Base-by-base conservation (phyloP, 2,888 invertebrate genomes). In the Lordiphosa fenestrarum region DNA sequence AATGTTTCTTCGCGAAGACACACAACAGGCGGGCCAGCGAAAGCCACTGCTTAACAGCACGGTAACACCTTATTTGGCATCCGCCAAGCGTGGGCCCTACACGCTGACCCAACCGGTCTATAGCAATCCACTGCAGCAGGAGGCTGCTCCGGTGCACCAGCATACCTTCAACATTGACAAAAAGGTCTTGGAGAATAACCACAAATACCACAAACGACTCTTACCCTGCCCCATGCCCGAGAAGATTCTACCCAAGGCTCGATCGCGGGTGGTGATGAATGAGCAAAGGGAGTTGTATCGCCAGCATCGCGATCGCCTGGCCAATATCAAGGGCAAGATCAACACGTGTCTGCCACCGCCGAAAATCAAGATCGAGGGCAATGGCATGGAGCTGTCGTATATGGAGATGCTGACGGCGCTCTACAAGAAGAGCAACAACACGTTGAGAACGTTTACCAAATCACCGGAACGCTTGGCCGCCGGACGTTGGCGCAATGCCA, bases 341-440 rank as follows among this genome's bases (percentile, higher is more conserved):
- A 65, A 80, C 13, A 82, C 71, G 13, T 58, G 67, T 3, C 58
- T 71, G 15, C 81, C 81, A 4, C 62, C 60, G n/a, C 71, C 48
- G 5, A 67, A 66, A 13, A 13, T 66, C 21, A 58, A 65, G 37
- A 73, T 52, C n/a, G 84, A 73, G 48, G 61, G 68, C 49, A 84
- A 71, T 12, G 53, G 54, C 42, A 76, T 72, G 68, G 76, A 86
- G 37, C 46, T 74, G 1, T 69, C 82, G 4, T 86, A 76, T 30
- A 73, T 86, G 63, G 85, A 85, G 61, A 84, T 86, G 85, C 63
- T 87, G 23, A 64, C 71, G 0, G 52, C 76, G 0, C 84, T 80
- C 48, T 83, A 81, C 19, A 67, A 83, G 46, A 72, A 72, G 42
- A 85, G 65, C 53, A 71, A 60, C 42, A 66, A 66, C 19, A 67